Evolutionary conservation across 2,888 invertebrate species (phyloP).

Genomic region (Nephrotoma appendiculata): DNA sequence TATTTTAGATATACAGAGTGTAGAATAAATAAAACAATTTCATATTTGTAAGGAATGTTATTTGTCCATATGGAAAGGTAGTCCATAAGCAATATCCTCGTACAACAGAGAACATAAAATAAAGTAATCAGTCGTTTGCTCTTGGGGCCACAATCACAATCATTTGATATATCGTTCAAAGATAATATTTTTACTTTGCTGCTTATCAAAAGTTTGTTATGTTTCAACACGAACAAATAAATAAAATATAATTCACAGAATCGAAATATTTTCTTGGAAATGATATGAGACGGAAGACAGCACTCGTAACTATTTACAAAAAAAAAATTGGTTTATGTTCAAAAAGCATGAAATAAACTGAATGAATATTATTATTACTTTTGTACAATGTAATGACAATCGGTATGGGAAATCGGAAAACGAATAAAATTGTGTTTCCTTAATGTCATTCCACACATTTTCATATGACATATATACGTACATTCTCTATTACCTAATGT

Average conservation of each 20-base stretch:
- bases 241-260: neutral
- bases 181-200: neutral
- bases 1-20: too few relatives aligned
- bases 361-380: neutral
- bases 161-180: neutral
- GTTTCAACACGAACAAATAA: neutral
- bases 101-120: neutral
- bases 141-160: neutral
- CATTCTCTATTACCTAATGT: neutral
- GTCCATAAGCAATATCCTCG: neutral
- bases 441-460: neutral
- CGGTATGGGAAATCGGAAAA: neutral
- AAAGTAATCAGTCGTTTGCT: neutral
- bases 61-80: neutral
- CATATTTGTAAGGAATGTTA: neutral
- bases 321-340: neutral
- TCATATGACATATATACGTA: neutral
- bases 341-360: neutral
- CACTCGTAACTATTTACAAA: neutral
- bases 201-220: neutral
- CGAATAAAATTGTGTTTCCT: neutral
- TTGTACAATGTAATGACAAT: neutral
- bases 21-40: neutral
- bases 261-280: neutral
- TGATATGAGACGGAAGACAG: neutral